A percentile compares a stretch with the other conserved stretches of the same genome.
These are phyloP conservation scores for Cephalophus harveyi DNA, from an alignment of 2,113 vertebrate species.

Conservation along the genomic window DNA sequence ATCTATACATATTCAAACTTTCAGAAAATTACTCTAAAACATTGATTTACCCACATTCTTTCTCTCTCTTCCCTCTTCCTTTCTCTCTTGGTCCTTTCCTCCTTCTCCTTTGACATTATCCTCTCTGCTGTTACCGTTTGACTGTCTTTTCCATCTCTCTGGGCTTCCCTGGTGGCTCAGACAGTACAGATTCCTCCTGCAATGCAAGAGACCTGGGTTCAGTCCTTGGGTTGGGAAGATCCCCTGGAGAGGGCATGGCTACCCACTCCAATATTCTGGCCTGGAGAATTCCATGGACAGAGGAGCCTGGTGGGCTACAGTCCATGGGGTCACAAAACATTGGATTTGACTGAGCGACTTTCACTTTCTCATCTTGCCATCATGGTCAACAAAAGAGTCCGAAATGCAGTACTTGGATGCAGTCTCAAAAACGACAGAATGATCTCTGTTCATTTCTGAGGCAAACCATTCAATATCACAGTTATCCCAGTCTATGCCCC, in stretches of 20 bases:
- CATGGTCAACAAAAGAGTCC: too few species aligned
- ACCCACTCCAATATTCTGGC: neutral
- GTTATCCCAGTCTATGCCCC: too few species aligned
- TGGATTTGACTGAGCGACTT: neutral
- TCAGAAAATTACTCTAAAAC: neutral
- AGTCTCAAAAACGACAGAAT: too few species aligned
- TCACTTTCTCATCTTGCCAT: neutral
- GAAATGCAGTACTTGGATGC: too few species aligned
- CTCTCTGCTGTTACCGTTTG: neutral
- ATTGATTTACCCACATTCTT: neutral
- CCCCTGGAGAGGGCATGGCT: neutral
- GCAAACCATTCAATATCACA: too few species aligned
- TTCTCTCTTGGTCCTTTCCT: neutral
- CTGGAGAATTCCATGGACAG: neutral
- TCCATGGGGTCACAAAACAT: neutral
- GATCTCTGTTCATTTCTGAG: too few species aligned
- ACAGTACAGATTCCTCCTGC: neutral
- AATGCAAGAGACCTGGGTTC: neutral
- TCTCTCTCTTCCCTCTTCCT: neutral
- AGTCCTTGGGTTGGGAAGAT: neutral
- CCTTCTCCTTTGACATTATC: neutral
- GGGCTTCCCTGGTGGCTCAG: neutral
- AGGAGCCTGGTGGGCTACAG: neutral
- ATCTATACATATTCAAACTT: neutral
- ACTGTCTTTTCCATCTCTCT: neutral